Evolutionary conservation across 2,888 invertebrate genomes (phyloP), one percentile per base, ranked within the genome.

Genomic region (Folsomia manolachei): DNA sequence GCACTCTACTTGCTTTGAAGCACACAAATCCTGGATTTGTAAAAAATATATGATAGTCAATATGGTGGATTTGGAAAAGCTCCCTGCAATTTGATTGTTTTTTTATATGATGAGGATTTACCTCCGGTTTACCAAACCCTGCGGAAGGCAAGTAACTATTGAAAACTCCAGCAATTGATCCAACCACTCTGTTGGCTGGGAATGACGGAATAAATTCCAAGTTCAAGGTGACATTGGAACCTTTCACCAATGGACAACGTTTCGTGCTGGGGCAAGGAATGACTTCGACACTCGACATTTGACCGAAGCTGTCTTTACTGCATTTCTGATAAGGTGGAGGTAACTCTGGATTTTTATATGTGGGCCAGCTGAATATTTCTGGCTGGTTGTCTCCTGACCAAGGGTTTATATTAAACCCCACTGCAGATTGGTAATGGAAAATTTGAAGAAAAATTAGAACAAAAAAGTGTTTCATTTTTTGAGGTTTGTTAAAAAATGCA

Each of bases 11-110:
- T 56, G 51, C 23, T 69, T 63, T 2, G 74, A 71, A 26, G 65
- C 65, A 25, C 77, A 77, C 14, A 77, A 39, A 65, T 77, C 70
- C 77, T 77, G 39, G n/a, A n/a, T n/a, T n/a, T n/a, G n/a, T n/a
- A n/a, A n/a, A 2, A 39, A 21, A 19, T 27, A 27, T n/a, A 11
- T n/a, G n/a, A 62, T 24, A 68, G 24, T 23, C n/a, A 21, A 60
- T n/a, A 60, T 9, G 25, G 18, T 21, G 18, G n/a, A 62, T 62
- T 62, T 24, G 25, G n/a, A n/a, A 14, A 14, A 23, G 19, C 19
- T 62, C 23, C 23, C 18, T 62, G 19, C 14, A 56, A 25, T 27
- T 60, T 56, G 11, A 19, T 9, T 61, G 21, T 21, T 63, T 63
- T 24, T 11, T n/a, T 25, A 63, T 26, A 14, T 65, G 65, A 63